These are phyloP conservation scores for Musca vetustissima DNA, from an alignment of 1,140 invertebrate genomes.

Conservation along the genomic window DNA sequence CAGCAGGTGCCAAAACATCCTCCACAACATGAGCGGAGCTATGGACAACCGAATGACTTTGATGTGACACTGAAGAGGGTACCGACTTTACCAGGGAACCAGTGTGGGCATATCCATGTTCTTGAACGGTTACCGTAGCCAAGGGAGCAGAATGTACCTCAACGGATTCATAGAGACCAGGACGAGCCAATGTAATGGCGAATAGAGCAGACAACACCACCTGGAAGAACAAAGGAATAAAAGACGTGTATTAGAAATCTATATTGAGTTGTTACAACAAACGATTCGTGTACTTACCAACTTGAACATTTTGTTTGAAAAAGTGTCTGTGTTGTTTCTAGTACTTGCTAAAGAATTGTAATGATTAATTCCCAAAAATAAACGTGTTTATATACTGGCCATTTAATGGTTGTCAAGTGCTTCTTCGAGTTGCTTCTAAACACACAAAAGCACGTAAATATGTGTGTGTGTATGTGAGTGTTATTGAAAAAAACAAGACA, in stretches of 20 bases:
- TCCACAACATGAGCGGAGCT: constrained; percentile 42
- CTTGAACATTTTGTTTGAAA: constrained; percentile 56
- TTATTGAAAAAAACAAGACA: too few species aligned
- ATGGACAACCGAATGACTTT: constrained; percentile 54
- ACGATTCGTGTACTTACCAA: constrained; percentile 45
- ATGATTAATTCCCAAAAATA: too few species aligned
- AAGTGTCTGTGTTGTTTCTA: too few species aligned
- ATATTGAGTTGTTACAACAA: neutral
- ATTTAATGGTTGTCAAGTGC: too few species aligned
- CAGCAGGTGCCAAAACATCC: constrained; percentile 41
- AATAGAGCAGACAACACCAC: constrained; percentile 64
- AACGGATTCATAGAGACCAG: constrained; percentile 45
- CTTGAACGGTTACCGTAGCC: constrained; percentile 37
- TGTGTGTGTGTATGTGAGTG: too few species aligned
- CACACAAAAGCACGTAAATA: too few species aligned
- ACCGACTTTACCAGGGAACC: constrained; percentile 46
- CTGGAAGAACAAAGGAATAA: constrained; percentile 40
- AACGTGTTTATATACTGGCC: too few species aligned
- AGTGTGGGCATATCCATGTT: constrained; percentile 39
- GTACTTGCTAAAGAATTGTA: too few species aligned
- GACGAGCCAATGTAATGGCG: constrained; percentile 61
- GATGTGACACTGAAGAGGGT: constrained; percentile 57
- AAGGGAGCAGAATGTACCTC: constrained; percentile 40
- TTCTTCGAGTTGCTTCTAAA: too few species aligned
- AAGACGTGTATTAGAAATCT: neutral